Base-by-base conservation (phyloP, 2,888 invertebrate genomes). In the Sipha maydis region DNA sequence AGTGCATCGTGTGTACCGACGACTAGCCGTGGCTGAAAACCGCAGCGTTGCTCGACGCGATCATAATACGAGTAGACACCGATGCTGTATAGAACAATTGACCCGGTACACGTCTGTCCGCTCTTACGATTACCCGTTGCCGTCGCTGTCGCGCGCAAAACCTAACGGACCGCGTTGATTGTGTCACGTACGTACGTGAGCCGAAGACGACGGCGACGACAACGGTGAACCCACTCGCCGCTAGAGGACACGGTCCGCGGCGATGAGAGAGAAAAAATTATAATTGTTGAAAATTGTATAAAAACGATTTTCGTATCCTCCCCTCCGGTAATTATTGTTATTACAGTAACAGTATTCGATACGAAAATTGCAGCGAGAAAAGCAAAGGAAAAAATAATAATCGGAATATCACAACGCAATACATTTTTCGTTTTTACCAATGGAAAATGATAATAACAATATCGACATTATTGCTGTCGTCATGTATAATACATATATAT, bases 161-260 rank as follows among this genome's bases (percentile, higher is more conserved):
- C 31, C 85, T 80, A 80, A 86, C 79, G 86, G 73, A 38, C n/a
- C 79, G 17, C 28, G 79, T 34, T 11, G 14, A 73, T 56, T 34
- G 73, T 34, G 73, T 80, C 73, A 79, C 78, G 54, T 78, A 71
- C 80, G 34, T 41, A 67, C 76, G 25, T 41, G 38, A 19, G 38
- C 56, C 61, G 41, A 7, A 5, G 0, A 48, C 61, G 61, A 73
- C 56, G n/a, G 38, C 28, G n/a, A 48, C 56, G 25, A 28, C 67
- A 28, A 41, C 48, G 85, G 31, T 34, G 9, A 17, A 34, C 11
- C 11, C 71, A 31, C 3, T 14, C 48, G 48, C 14, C 48, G 14
- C 48, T 48, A 48, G 11, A 48, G 41, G 56, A 34, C 34, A 41
- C 48, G 75, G 56, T 56, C 28, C 67, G 41, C 48, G 11, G 31